These are phyloP conservation scores for Procambarus clarkii DNA, from an alignment of 1,140 invertebrate genomes.

Conservation along the genomic window DNA sequence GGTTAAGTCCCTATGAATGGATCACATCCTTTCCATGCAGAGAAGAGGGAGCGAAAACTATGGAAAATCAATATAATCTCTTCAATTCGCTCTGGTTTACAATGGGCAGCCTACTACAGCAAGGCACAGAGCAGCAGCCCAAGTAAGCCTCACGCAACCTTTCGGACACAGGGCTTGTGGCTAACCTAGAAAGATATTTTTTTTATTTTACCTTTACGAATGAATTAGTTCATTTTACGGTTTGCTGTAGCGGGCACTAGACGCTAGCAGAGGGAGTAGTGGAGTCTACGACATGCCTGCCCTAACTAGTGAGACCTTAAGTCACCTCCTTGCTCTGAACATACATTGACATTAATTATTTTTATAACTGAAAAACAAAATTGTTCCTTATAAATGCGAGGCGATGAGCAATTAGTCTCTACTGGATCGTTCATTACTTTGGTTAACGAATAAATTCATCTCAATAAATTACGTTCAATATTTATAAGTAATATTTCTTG, in stretches of 20 bases:
- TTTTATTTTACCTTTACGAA: not conserved
- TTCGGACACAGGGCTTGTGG: constrained; percentile 31
- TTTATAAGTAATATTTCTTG: too few species aligned
- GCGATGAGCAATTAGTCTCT: too few species aligned
- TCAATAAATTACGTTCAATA: too few species aligned
- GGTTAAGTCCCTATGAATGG: constrained; percentile 89
- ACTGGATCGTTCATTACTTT: too few species aligned
- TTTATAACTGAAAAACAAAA: too few species aligned
- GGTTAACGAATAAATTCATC: too few species aligned
- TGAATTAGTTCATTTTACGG: not conserved
- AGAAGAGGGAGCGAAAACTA: constrained; percentile 82
- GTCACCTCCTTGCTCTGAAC: too few species aligned
- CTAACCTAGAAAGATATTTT: not conserved
- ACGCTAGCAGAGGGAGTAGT: not conserved
- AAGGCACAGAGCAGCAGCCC: constrained; percentile 90
- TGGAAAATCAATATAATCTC: constrained; percentile 89
- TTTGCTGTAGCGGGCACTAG: not conserved
- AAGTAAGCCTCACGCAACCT: constrained; percentile 78
- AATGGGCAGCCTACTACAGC: constrained; percentile 78
- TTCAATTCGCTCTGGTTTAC: constrained; percentile 84
- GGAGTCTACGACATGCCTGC: not conserved
- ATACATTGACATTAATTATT: too few species aligned
- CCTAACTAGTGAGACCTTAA: not conserved
- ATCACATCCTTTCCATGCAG: constrained; percentile 88
- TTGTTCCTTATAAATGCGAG: too few species aligned